Conservation (phyloP, 2,113 vertebrate species). For the Eidolon helvum region DNA sequence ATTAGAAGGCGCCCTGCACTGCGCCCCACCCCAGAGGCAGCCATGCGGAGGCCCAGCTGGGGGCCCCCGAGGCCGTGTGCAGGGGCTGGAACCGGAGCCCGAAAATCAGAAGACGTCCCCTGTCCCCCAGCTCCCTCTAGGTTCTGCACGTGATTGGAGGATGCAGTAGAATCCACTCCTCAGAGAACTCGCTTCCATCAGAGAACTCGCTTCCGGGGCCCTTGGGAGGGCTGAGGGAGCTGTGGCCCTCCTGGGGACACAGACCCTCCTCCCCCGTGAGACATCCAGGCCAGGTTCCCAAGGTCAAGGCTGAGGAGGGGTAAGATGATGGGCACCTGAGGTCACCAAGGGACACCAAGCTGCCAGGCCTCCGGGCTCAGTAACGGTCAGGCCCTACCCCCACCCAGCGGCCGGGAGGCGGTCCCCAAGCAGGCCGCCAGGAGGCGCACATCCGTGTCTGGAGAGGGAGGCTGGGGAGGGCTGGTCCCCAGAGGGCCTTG, state of each 20-base stretch:
- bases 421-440: neutral
- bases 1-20: too few species aligned
- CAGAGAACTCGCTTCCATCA: rapidly evolving
- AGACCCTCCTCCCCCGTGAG: neutral
- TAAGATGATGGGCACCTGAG: neutral
- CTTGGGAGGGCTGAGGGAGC: rapidly evolving
- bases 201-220: neutral
- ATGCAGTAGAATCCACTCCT: rapidly evolving
- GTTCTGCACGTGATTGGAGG: neutral
- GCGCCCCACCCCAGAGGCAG: neutral
- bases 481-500: neutral
- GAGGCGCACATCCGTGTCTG: rapidly evolving
- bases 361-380: neutral
- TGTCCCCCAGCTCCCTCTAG: neutral
- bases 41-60: too few species aligned
- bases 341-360: rapidly evolving
- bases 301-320: neutral
- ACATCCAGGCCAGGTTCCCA: neutral
- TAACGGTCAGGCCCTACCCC: neutral
- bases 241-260: neutral
- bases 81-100: neutral
- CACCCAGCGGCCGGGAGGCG: neutral
- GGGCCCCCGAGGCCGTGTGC: neutral
- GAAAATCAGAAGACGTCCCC: neutral
- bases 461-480: neutral